Evolutionary conservation across 2,888 invertebrate genomes (phyloP).

Genomic region (Seladonia tumulorum): DNA sequence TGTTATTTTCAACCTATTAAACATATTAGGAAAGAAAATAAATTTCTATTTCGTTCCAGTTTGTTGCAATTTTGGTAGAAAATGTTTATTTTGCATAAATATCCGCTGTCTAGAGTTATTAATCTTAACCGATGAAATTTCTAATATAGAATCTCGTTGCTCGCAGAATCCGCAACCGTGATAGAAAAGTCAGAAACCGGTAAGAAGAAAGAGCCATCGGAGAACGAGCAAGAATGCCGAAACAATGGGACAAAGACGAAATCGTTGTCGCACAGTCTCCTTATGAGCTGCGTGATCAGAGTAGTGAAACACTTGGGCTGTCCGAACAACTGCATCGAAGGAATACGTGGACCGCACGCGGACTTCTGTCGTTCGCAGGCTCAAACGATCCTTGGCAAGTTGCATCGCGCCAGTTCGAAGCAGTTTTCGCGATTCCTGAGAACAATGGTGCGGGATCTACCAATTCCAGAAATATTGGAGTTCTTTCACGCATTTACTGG

Average conservation of each 20-base stretch:
- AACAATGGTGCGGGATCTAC: conserved; percentile 91
- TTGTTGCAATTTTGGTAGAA: too few species aligned
- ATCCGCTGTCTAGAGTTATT: too few species aligned
- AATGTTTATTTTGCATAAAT: too few species aligned
- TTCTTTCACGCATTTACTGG: conserved; percentile 98
- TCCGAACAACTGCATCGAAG: conserved; percentile 95
- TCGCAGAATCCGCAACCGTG: conserved; percentile 68
- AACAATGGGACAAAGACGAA: conserved; percentile 58
- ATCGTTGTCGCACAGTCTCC: conserved; percentile 88
- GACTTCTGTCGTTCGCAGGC: conserved; percentile 96
- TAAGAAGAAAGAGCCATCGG: conserved; percentile 74
- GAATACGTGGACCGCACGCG: conserved; percentile 93
- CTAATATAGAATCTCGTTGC: not conserved
- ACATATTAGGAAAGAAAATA: too few species aligned
- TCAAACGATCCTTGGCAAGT: conserved; percentile 90
- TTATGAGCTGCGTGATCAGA: conserved; percentile 90
- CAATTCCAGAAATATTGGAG: conserved; percentile 94
- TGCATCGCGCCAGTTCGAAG: conserved; percentile 89
- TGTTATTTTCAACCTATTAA: too few species aligned
- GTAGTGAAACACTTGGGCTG: conserved; percentile 96
- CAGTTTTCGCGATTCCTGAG: conserved; percentile 89
- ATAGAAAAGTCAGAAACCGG: conserved; percentile 70
- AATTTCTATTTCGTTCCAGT: too few species aligned
- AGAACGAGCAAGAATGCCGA: conserved; percentile 70
- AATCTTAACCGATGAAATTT: not conserved